These are phyloP conservation scores for Bruchidius siliquastri DNA, from an alignment of 2,888 invertebrate species.

Conservation along the genomic window DNA sequence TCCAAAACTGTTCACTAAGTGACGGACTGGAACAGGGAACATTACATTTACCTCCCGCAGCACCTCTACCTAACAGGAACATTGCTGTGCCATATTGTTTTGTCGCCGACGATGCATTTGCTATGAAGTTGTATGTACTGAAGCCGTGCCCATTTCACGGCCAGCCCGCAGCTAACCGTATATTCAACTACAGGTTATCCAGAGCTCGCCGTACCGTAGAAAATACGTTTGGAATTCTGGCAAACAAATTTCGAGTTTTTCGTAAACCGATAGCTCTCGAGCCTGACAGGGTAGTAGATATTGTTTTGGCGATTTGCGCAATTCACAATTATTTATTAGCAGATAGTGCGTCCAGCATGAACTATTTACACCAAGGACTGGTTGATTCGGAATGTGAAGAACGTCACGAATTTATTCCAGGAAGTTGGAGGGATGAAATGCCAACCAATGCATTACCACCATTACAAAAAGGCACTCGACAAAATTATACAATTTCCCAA, in stretches of 20 bases:
- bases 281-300: constrained; percentile 4
- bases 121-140: constrained; percentile 14
- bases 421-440: too few relatives aligned
- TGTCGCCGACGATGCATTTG: constrained; percentile 22
- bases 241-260: constrained; percentile 8
- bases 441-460: too few relatives aligned
- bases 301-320: constrained; percentile 8
- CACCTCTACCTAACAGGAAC: constrained; percentile 4
- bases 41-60: constrained; percentile 6
- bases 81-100: constrained; percentile 7
- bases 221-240: constrained; percentile 1
- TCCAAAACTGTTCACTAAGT: neutral
- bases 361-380: constrained; percentile 3
- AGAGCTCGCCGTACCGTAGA: constrained; percentile 8
- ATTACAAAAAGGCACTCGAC: too few relatives aligned
- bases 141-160: constrained; percentile 16
- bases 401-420: too few relatives aligned
- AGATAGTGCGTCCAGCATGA: neutral
- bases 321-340: constrained; percentile 9
- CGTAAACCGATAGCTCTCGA: constrained; percentile 4
- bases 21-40: constrained; percentile 1
- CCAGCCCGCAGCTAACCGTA: constrained; percentile 15
- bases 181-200: constrained; percentile 9
- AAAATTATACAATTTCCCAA: neutral
- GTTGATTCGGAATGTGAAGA: constrained; percentile 5